Conservation (phyloP, 2,113 vertebrate species). For the Sialia sialis region DNA sequence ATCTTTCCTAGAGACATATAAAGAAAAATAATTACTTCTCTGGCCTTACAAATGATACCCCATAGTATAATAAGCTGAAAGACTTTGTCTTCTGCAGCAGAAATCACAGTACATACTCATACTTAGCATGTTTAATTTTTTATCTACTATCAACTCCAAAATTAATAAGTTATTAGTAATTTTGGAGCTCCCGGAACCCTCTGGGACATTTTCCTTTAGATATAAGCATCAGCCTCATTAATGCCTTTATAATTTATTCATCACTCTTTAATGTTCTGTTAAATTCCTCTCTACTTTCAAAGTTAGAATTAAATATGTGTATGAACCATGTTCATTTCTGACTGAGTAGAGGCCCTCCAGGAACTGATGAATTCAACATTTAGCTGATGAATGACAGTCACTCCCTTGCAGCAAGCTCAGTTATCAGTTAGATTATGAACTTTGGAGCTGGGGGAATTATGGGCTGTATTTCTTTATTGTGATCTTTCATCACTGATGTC, state of each 20-base stretch:
- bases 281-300: conserved; percentile 23
- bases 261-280: conserved; percentile 44
- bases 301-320: conserved; percentile 29
- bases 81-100: not conserved
- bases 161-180: conserved; percentile 53
- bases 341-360: not conserved
- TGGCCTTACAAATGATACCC: not conserved
- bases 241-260: conserved; percentile 52
- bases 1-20: not conserved
- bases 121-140: conserved; percentile 34
- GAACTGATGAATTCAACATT: not conserved
- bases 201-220: conserved; percentile 30
- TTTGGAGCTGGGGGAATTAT: not conserved
- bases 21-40: not conserved
- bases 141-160: conserved; percentile 40
- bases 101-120: not conserved
- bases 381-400: not conserved
- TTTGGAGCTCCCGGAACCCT: not conserved
- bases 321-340: conserved; percentile 13
- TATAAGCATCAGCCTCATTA: conserved; percentile 27
- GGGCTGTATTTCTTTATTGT: not conserved
- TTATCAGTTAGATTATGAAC: not conserved
- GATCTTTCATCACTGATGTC: not conserved
- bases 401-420: not conserved
- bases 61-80: not conserved